Evolutionary conservation across 2,888 invertebrate genomes (phyloP).

Genomic region (Koerneria pararmatus): DNA sequence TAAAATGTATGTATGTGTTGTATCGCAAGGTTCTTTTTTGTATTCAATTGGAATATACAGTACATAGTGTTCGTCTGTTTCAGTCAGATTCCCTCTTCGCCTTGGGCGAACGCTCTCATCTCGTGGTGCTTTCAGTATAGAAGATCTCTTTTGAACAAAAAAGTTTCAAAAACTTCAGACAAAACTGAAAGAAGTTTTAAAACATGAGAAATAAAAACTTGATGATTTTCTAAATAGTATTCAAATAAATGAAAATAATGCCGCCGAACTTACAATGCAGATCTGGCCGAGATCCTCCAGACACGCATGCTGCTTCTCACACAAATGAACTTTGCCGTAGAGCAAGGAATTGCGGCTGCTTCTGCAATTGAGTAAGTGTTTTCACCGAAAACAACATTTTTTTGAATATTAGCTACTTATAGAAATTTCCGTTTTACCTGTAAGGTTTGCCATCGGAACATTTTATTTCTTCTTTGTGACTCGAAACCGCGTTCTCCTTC

Average conservation of each 20-base stretch:
- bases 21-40: too few relatives aligned
- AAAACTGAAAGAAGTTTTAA: not conserved
- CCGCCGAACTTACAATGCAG: slow-evolving; percentile 42
- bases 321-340: slow-evolving; percentile 32
- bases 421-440: too few relatives aligned
- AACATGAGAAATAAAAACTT: not conserved
- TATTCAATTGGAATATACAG: too few relatives aligned
- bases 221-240: not conserved
- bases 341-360: slow-evolving; percentile 30
- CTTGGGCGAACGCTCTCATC: too few relatives aligned
- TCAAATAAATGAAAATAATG: not conserved
- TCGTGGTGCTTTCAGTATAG: too few relatives aligned
- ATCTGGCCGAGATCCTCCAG: slow-evolving; percentile 46
- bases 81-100: too few relatives aligned
- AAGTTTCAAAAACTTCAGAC: not conserved
- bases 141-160: too few relatives aligned
- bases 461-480: not conserved
- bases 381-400: too few relatives aligned
- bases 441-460: slow-evolving; percentile 19
- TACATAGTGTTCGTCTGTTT: too few relatives aligned
- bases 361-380: too few relatives aligned
- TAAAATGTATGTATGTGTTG: too few relatives aligned
- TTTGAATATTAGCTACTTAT: too few relatives aligned
- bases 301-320: slow-evolving; percentile 24
- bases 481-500: not conserved